Evolutionary conservation across 1,140 invertebrate species (phyloP).

Genomic region (Bactericera cockerelli): DNA sequence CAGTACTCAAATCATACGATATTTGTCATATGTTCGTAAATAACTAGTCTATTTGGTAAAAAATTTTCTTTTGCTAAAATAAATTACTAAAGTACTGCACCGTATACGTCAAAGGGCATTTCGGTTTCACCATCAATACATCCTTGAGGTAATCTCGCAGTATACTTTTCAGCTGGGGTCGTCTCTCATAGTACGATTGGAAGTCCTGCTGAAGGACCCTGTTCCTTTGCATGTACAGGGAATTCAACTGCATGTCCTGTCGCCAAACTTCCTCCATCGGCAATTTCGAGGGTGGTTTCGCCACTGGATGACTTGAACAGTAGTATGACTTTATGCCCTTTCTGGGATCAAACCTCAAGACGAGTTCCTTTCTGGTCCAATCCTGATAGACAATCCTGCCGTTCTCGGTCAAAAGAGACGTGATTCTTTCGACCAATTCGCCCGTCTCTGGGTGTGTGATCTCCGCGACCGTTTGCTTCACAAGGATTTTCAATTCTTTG

Average conservation of each 20-base stretch:
- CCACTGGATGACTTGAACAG: background rate
- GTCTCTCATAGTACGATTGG: background rate
- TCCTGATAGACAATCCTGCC: slow-evolving; percentile 5
- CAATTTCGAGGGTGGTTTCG: background rate
- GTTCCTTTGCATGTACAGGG: background rate
- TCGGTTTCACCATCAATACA: background rate
- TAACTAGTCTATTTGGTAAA: too few species aligned
- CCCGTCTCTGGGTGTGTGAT: background rate
- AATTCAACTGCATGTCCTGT: background rate
- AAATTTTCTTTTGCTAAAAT: too few species aligned
- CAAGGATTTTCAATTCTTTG: background rate
- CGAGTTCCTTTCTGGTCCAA: background rate
- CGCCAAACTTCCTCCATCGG: background rate
- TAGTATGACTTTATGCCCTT: background rate
- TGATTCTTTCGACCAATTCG: background rate
- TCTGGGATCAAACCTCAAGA: background rate
- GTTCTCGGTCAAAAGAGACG: background rate
- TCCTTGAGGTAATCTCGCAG: background rate
- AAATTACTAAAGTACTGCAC: background rate
- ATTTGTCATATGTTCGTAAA: too few species aligned
- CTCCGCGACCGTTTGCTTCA: background rate
- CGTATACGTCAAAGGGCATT: background rate
- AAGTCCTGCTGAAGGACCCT: background rate
- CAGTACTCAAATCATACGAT: too few species aligned
- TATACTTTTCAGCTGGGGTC: background rate